Base-by-base conservation (phyloP, 2,888 invertebrate species). In the Tenthredo mesomela region DNA sequence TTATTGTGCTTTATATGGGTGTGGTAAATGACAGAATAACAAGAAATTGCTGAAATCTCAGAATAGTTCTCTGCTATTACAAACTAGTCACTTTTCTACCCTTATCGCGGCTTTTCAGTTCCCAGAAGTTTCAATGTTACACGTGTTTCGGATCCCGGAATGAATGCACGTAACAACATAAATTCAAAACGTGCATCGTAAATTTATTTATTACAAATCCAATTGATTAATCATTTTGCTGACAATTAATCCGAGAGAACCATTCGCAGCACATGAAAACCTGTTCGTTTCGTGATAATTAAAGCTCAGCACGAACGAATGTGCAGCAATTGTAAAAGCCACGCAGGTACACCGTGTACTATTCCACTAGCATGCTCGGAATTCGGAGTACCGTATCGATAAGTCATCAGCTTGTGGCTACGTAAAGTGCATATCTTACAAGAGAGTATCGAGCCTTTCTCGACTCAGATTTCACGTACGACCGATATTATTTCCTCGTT, bases 381-480 rank as follows among this genome's bases (percentile, higher is more conserved):
- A 6, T 40, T 61, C 33, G n/a, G 12, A 18, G 33, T 61, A 40
- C 21, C 21, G 80, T 80, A 80, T 80, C 80, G 61, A 80, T 80
- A 80, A 80, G 80, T 80, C 61, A 80, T 80, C 80, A 58, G 61
- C 80, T 80, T 15, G 37, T 40, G 33, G 61, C 12, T 80, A 61
- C 80, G 58, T 80, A 58, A 61, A 80, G 40, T 80, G 61, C 80
- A 80, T 61, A 80, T 80, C 61, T 58, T 80, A 61, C 15, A 80
- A 61, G 40, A 61, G n/a, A 80, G 58, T 80, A 37, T 37, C 80
- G 61, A 80, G 80, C 61, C 12, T 77, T 80, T 61, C 80, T 80
- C 25, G 58, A 18, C 29, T 21, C 61, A 61, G 61, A 80, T 37
- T 77, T 80, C 54, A 33, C 50, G 54, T 77, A 18, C 77, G 18